Evolutionary conservation across 23 tunicate genomes (phyloP).

Genomic region (Corella eumyota): DNA sequence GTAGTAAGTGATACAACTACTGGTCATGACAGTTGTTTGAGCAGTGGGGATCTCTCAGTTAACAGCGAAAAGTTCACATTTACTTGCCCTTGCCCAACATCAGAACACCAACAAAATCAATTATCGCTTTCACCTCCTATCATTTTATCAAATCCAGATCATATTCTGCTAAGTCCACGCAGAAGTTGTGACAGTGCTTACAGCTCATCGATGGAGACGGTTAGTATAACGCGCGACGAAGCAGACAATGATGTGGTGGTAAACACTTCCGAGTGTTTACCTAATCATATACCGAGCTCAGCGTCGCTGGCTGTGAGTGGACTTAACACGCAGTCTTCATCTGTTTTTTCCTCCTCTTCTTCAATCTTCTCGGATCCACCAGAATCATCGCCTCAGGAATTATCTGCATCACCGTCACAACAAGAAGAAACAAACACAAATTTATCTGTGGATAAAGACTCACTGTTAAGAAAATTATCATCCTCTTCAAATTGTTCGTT

Average conservation of each 20-base stretch:
- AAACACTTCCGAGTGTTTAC: slow-evolving; percentile 4
- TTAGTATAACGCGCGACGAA: background rate
- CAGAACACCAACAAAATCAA: no score
- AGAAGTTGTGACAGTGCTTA: slow-evolving; percentile 86
- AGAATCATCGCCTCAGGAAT: no score
- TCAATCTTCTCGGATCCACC: slow-evolving; percentile 29
- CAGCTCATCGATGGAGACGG: slow-evolving; percentile 59
- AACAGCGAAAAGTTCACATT: no score
- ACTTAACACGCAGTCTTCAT: slow-evolving; percentile 11
- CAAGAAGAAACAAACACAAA: background rate
- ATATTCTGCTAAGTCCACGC: slow-evolving; percentile 21
- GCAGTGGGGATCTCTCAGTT: no score
- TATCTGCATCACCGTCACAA: background rate
- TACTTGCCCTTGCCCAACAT: no score
- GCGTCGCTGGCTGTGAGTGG: slow-evolving; percentile 7
- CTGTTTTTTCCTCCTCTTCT: slow-evolving; percentile 29
- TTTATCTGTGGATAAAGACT: slow-evolving; percentile 13
- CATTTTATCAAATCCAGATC: no score
- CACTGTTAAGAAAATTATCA: slow-evolving; percentile 30
- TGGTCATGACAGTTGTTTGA: no score
- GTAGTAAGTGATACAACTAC: no score
- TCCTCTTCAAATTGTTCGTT: slow-evolving; percentile 49
- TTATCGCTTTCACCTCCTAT: no score
- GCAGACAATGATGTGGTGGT: slow-evolving; percentile 3
- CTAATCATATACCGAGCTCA: background rate